phyloP scores from a whole-genome alignment of 2,113 vertebrate genomes.

The Capreolus pygargus region DNA sequence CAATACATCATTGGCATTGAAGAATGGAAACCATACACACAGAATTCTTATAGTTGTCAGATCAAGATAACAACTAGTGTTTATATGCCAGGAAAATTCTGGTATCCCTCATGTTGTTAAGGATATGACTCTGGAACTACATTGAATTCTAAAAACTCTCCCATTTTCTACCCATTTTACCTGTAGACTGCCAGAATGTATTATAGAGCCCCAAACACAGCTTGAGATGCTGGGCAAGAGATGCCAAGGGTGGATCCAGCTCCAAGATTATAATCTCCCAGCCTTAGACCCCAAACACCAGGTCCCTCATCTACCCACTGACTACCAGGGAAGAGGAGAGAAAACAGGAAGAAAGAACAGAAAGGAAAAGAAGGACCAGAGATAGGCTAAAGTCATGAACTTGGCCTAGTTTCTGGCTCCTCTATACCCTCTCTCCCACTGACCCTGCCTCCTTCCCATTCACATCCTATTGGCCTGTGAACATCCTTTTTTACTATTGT shows the following conservation, averaged over 20 bases:
- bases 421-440: rapidly evolving
- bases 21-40: neutral
- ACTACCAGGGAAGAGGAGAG: neutral
- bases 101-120: neutral
- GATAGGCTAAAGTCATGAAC: neutral
- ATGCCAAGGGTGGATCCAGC: neutral
- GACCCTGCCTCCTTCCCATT: neutral
- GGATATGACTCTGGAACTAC: neutral
- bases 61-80: neutral
- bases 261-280: neutral
- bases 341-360: neutral
- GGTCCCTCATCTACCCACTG: neutral
- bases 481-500: neutral
- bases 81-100: neutral
- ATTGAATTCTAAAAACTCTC: neutral
- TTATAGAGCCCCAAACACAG: neutral
- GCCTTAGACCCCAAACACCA: neutral
- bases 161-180: too few species aligned
- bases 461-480: neutral
- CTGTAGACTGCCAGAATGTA: too few species aligned
- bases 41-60: neutral
- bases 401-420: neutral
- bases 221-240: neutral
- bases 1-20: neutral
- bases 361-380: neutral